Base-by-base conservation (phyloP, 1,140 invertebrate species). In the Monochamus saltuarius region DNA sequence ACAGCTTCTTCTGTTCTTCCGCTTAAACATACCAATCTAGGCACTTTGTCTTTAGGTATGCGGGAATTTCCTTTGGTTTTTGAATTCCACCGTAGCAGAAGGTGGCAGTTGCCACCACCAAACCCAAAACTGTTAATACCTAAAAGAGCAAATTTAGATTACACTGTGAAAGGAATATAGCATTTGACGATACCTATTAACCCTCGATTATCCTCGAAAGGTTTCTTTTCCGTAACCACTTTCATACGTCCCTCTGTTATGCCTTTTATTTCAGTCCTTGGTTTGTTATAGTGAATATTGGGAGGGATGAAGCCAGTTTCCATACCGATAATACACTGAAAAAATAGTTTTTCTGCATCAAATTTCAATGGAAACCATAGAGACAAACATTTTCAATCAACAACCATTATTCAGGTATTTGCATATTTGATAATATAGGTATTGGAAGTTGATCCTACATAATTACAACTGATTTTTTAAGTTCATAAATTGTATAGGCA, bases 211-310 rank as follows among this genome's bases (percentile, higher is more conserved):
- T 83, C 85, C 36, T 84, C 83, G 45, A 82, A 74, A 0, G 80
- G 79, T 0, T 79, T 86, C 40, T 83, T 82, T 43, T 90, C 84
- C 0, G 83, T 83, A 1, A 93, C 85, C 2, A 89, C 86, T 69
- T 86, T 79, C 9, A 95, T 77, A 29, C 84, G 76, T 0, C 89
- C 90, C 61, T 90, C 84, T 4, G 78, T 69, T 1, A 95, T 76
- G 0, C 87, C 85, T n/a, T 83, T 77, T 42, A 95, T 89, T 29
- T 88, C 84, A 22, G 85, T 80, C 67, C 91, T 90, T 8, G 91
- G 86, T 3, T 74, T 80, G 1, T 83, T 79, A 74, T 83, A 94
- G 76, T 95, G 86, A 14, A 95, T 81, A 72, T 95, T 95, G 4
- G 90, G 87, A 9, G 91, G 86, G 64, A 95, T 85, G 3, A 81